phyloP scores from a whole-genome alignment of 2,113 vertebrate species.

The Ceyx margarethae region DNA sequence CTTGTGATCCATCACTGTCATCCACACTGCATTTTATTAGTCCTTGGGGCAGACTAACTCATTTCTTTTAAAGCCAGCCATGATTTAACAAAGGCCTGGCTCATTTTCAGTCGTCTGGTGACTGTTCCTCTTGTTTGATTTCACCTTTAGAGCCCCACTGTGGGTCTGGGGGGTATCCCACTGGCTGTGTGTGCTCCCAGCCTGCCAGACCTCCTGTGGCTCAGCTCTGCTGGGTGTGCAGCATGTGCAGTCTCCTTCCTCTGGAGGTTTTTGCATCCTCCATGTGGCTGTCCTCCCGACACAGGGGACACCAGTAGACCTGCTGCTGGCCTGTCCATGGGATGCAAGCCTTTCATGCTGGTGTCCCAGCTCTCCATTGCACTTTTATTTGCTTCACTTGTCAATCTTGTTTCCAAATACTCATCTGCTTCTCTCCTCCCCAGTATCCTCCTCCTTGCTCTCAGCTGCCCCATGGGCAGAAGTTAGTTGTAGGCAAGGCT shows the following conservation, averaged over 20 bases:
- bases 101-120: neutral
- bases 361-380: neutral
- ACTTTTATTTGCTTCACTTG: neutral
- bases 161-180: accelerated
- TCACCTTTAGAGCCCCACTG: neutral
- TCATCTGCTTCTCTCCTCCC: neutral
- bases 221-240: neutral
- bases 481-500: neutral
- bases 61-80: neutral
- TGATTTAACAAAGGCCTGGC: neutral
- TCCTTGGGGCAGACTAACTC: neutral
- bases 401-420: neutral
- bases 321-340: neutral
- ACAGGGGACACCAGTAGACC: neutral
- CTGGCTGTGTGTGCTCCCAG: neutral
- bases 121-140: neutral
- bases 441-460: neutral
- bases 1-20: neutral
- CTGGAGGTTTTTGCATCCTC: neutral
- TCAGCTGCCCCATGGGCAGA: neutral
- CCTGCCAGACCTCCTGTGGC: neutral
- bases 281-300: neutral
- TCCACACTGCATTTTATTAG: neutral
- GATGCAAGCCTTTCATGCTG: neutral
- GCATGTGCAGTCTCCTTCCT: neutral